Percentiles rank a stretch among this genome's conserved stretches.
phyloP scores from a whole-genome alignment of 92 coral and sea anemone genomes.

The Zoanthus sansibaricus region DNA sequence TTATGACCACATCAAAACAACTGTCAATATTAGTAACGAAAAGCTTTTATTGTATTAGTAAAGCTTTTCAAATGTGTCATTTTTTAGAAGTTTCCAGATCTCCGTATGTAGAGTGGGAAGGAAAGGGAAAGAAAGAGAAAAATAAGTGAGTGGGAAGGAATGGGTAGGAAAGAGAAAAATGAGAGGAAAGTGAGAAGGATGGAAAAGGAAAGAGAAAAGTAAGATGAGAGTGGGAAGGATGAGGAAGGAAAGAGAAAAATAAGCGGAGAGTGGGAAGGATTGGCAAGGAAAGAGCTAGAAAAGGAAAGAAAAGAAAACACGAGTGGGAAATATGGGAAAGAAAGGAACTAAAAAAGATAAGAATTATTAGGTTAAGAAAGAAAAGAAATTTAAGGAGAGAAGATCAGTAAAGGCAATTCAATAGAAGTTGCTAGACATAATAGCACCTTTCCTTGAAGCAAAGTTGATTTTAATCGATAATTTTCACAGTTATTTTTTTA shows the following conservation, averaged over 20 bases:
- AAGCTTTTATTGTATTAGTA: too few relatives aligned
- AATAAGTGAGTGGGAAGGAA: background rate
- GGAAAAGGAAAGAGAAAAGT: background rate
- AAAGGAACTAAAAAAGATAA: background rate
- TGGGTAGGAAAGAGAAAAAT: background rate
- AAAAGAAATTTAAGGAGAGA: too few relatives aligned
- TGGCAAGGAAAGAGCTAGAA: background rate
- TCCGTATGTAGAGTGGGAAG: background rate
- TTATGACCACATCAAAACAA: too few relatives aligned
- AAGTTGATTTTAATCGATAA: too few relatives aligned
- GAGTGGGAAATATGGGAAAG: background rate
- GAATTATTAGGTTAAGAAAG: too few relatives aligned
- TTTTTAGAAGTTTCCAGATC: too few relatives aligned
- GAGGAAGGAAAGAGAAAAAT: background rate
- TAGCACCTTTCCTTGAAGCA: too few relatives aligned
- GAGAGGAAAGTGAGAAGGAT: background rate
- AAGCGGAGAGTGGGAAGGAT: background rate
- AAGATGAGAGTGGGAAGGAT: background rate
- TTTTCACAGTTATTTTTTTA: too few relatives aligned
- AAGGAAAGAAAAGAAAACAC: background rate
- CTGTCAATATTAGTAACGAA: too few relatives aligned
- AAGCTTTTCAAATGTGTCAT: too few relatives aligned
- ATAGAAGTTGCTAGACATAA: background rate
- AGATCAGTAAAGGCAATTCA: background rate
- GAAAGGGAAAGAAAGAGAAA: background rate